Conservation (phyloP, 2,888 invertebrate genomes). For the Brachyptera putata region DNA sequence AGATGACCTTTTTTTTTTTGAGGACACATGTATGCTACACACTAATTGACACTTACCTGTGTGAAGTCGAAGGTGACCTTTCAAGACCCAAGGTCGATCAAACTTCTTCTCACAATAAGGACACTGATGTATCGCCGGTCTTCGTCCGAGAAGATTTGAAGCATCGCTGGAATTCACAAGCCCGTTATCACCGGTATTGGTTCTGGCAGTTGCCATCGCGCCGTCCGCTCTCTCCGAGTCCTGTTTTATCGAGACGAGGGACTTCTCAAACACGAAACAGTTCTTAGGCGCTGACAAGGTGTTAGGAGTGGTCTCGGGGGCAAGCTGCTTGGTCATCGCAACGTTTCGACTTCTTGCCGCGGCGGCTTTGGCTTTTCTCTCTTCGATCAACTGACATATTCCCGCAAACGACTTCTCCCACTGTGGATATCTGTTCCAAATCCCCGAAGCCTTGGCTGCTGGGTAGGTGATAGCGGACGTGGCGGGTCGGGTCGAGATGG, state of each 20-base stretch:
- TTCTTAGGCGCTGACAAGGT: neutral
- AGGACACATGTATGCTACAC: no score
- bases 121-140: slow-evolving; percentile 49
- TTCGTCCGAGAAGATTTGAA: neutral
- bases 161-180: neutral
- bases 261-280: neutral
- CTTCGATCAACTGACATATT: neutral
- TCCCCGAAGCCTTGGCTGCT: no score
- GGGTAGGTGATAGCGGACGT: neutral
- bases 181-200: neutral
- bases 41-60: slow-evolving; percentile 67
- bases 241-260: neutral
- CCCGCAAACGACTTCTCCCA: neutral
- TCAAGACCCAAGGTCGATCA: slow-evolving; percentile 65
- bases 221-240: neutral
- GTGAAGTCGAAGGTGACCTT: slow-evolving; percentile 63
- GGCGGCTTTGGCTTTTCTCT: neutral
- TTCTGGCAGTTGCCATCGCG: neutral
- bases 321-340: neutral
- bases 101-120: slow-evolving; percentile 61
- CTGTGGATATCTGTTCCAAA: neutral
- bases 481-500: neutral
- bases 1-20: no score
- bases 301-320: neutral
- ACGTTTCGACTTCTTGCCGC: neutral